Conservation (phyloP, 2,888 invertebrate genomes). For the Erebia epiphron region DNA sequence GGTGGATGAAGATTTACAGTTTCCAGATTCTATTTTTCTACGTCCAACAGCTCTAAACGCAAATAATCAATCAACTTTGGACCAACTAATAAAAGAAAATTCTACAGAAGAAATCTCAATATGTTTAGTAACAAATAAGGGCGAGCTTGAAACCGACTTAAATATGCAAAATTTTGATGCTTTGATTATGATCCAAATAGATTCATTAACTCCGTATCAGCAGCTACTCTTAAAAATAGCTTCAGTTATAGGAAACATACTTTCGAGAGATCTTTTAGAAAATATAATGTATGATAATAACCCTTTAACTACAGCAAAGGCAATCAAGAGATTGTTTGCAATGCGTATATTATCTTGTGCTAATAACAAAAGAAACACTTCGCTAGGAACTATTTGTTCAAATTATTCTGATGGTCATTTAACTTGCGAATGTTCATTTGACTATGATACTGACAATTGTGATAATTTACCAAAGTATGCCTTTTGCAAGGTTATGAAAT, state of each 20-base stretch:
- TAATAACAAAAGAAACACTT: conserved; percentile 50
- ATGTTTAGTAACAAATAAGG: conserved; percentile 64
- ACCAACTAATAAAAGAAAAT: conserved; percentile 57
- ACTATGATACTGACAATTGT: conserved; percentile 58
- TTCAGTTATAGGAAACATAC: conserved; percentile 80
- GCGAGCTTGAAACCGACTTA: conserved; percentile 63
- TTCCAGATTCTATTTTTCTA: conserved; percentile 58
- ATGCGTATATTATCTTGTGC: conserved; percentile 82
- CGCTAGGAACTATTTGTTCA: conserved; percentile 43
- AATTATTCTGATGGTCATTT: conserved; percentile 45
- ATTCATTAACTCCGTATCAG: conserved; percentile 83
- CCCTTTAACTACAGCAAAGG: conserved; percentile 70
- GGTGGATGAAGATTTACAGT: conserved; percentile 61
- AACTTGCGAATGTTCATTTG: conserved; percentile 67
- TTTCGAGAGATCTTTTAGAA: conserved; percentile 79
- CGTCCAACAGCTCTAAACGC: conserved; percentile 64
- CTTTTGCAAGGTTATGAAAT: conserved; percentile 82
- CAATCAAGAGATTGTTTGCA: conserved; percentile 80
- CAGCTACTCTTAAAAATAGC: conserved; percentile 84
- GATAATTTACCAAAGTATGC: conserved; percentile 78
- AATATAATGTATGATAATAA: conserved; percentile 81
- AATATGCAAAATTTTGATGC: conserved; percentile 73
- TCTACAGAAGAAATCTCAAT: conserved; percentile 55
- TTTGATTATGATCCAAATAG: conserved; percentile 79
- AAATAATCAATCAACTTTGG: conserved; percentile 57